A percentile compares a stretch with the other conserved stretches of the same genome.
These are phyloP conservation scores for Sclerurus mexicanus DNA, from an alignment of 2,113 vertebrate species.

Conservation along the genomic window DNA sequence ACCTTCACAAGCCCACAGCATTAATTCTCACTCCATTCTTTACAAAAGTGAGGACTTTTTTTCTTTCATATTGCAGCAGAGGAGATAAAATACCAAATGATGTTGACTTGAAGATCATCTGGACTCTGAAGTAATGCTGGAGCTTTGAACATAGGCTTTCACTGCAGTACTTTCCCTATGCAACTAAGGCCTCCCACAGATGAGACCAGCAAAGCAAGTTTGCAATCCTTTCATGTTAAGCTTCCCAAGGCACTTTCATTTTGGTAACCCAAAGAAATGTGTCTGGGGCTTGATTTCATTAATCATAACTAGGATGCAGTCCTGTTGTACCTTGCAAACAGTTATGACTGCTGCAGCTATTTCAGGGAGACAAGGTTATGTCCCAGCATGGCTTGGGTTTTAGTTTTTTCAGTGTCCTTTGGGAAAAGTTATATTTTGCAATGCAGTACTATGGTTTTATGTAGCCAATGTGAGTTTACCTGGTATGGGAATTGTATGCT, in stretches of 20 bases:
- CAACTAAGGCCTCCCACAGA: neutral
- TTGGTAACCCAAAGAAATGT: neutral
- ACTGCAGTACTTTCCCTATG: neutral
- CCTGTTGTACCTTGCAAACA: neutral
- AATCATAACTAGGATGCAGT: neutral
- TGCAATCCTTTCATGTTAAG: neutral
- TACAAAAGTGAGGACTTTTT: neutral
- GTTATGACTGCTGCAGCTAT: neutral
- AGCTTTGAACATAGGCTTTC: neutral
- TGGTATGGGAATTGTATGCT: neutral
- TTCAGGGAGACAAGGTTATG: neutral
- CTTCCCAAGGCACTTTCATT: neutral
- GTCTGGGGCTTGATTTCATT: neutral
- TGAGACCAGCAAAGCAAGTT: neutral
- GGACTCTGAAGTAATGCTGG: neutral
- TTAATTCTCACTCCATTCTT: neutral
- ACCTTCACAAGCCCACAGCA: neutral
- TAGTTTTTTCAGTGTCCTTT: neutral
- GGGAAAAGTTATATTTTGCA: neutral
- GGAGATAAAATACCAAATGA: neutral
- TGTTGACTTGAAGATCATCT: neutral
- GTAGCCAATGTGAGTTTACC: neutral
- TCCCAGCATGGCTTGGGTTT: neutral
- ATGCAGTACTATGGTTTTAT: neutral
- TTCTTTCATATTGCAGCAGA: neutral